Conservation (phyloP, 2,888 invertebrate genomes). For the Acleris emargana region DNA sequence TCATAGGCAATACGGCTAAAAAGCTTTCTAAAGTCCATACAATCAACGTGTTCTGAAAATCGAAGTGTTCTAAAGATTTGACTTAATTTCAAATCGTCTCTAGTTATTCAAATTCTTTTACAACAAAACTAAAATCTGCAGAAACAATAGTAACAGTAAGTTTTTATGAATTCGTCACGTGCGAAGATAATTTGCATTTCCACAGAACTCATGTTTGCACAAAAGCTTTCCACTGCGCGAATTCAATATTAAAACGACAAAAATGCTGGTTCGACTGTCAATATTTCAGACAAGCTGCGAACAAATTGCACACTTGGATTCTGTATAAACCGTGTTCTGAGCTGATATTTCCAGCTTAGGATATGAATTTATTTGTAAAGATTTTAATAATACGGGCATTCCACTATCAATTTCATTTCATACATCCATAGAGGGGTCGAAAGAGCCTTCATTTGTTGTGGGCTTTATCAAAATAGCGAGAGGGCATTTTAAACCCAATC, state of each 20-base stretch:
- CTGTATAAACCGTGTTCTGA: not conserved
- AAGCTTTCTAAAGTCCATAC: too few relatives aligned
- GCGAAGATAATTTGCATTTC: constrained; percentile 32
- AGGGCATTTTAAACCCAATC: constrained; percentile 81
- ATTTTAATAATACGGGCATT: constrained; percentile 19
- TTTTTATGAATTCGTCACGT: constrained; percentile 34
- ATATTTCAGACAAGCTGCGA: constrained; percentile 14
- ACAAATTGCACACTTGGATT: constrained; percentile 9
- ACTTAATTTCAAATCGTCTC: too few relatives aligned
- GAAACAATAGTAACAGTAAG: constrained; percentile 10
- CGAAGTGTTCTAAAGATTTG: too few relatives aligned
- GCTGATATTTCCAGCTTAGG: not conserved
- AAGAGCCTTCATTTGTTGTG: constrained; percentile 62
- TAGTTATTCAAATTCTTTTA: too few relatives aligned
- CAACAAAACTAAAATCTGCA: constrained; percentile 3
- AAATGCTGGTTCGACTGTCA: constrained; percentile 17
- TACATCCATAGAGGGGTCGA: constrained; percentile 59
- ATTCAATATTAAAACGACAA: constrained; percentile 31
- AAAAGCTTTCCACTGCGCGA: constrained; percentile 16
- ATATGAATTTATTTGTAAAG: constrained; percentile 1
- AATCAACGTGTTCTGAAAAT: too few relatives aligned
- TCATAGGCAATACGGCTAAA: not conserved
- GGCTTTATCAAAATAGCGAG: constrained; percentile 72
- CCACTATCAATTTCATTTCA: constrained; percentile 50
- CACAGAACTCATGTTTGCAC: constrained; percentile 31